A percentile compares a stretch with the other conserved stretches of the same genome.
phyloP scores from a whole-genome alignment of 2,888 invertebrate species.

The Diplolepis rosae region DNA sequence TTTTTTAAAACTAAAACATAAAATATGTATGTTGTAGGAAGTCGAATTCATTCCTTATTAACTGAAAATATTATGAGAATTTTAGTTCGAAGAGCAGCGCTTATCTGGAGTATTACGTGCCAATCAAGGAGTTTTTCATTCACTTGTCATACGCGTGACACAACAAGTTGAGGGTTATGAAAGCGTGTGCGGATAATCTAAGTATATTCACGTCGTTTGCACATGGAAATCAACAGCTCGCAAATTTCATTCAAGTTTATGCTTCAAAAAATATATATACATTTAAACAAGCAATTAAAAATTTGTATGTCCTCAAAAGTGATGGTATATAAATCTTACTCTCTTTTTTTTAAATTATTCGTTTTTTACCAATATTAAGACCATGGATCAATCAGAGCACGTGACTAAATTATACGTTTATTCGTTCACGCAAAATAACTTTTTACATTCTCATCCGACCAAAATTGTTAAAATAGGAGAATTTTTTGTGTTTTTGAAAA shows the following conservation, averaged over 20 bases:
- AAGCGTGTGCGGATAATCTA: background rate
- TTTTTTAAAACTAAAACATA: too few relatives aligned
- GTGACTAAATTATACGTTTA: too few relatives aligned
- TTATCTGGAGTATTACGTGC: background rate
- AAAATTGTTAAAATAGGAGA: too few relatives aligned
- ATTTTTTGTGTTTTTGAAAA: too few relatives aligned
- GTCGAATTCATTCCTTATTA: background rate
- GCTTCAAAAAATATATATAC: background rate
- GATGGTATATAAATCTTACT: background rate
- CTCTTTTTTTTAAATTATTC: too few relatives aligned
- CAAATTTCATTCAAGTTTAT: background rate
- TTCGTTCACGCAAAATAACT: too few relatives aligned
- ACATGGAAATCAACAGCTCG: background rate
- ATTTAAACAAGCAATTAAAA: background rate
- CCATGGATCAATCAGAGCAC: too few relatives aligned
- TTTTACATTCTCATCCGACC: too few relatives aligned
- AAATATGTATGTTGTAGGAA: background rate
- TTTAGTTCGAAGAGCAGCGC: background rate
- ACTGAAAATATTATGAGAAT: background rate
- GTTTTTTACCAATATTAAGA: too few relatives aligned
- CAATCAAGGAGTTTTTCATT: background rate
- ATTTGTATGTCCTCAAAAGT: background rate
- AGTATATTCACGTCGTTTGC: background rate
- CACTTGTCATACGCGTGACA: background rate
- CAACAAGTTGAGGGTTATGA: background rate